Evolutionary conservation across 1,140 invertebrate species (phyloP).

Genomic region (Euwallacea similis): DNA sequence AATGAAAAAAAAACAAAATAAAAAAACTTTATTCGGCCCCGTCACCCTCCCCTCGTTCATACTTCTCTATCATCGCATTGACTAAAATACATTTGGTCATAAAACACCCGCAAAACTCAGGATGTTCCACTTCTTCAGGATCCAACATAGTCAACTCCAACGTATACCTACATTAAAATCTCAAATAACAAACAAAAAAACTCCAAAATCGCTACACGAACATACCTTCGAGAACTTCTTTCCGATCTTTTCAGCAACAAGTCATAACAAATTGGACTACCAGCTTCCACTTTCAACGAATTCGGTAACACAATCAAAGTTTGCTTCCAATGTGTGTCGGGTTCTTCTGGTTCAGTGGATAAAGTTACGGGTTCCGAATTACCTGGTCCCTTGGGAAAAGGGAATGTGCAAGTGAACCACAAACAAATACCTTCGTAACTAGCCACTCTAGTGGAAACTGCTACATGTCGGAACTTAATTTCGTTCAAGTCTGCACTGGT

Average conservation of each 20-base stretch:
- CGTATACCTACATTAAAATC: conserved; percentile 58
- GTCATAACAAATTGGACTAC: conserved; percentile 69
- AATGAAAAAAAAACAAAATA: conserved; percentile 1
- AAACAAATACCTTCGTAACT: conserved; percentile 71
- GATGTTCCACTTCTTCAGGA: conserved; percentile 69
- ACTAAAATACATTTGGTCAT: conserved; percentile 78
- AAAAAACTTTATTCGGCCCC: conserved; percentile 28
- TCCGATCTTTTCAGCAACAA: conserved; percentile 60
- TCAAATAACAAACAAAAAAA: conserved; percentile 7
- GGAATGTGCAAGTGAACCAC: conserved; percentile 67
- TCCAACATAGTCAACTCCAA: conserved; percentile 72
- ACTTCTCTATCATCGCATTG: conserved; percentile 61
- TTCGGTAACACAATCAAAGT: conserved; percentile 79
- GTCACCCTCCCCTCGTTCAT: conserved; percentile 44
- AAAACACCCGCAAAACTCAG: conserved; percentile 74
- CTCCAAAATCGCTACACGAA: not conserved
- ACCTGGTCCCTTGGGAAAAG: conserved; percentile 31
- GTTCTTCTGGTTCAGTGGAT: conserved; percentile 73
- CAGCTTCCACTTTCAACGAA: conserved; percentile 57
- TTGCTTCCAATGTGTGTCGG: conserved; percentile 96
- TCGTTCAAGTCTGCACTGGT: conserved; percentile 56
- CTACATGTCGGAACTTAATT: conserved; percentile 54
- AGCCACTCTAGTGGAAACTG: conserved; percentile 60
- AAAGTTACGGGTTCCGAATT: conserved; percentile 59
- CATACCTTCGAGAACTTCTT: conserved; percentile 53